Evolutionary conservation across 2,797 vertebrate genomes (phyloP).

Genomic region (Scolopax rusticola): DNA sequence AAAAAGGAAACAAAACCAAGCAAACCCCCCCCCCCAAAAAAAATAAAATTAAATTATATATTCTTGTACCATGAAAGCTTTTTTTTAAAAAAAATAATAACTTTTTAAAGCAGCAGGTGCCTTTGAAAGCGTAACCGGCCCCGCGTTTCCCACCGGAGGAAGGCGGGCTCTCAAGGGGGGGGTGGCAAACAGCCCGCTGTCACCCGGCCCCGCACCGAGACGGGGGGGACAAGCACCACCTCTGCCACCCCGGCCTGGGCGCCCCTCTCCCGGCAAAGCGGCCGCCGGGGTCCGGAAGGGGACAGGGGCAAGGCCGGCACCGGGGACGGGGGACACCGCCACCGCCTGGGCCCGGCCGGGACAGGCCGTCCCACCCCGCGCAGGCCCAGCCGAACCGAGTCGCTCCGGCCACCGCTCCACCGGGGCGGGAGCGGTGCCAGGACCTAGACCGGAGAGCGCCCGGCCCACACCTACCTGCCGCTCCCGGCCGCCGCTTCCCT

Average conservation of each 20-base stretch:
- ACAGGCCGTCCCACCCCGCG: not conserved
- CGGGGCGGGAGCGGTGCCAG: not conserved
- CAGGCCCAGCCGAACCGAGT: not conserved
- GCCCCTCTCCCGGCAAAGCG: not conserved
- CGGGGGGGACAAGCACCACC: not conserved
- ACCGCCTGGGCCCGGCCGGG: too few relatives aligned
- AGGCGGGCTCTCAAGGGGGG: not conserved
- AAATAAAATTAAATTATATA: not conserved
- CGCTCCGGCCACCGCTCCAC: too few relatives aligned
- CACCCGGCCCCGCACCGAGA: not conserved
- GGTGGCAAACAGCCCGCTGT: not conserved
- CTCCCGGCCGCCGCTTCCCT: not conserved
- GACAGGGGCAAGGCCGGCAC: too few relatives aligned
- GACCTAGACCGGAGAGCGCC: not conserved
- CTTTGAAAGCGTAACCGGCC: not conserved
- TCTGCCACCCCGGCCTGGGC: too few relatives aligned
- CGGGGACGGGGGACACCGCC: not conserved
- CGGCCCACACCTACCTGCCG: not conserved
- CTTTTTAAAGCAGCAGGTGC: not conserved
- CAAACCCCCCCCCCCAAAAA: not conserved
- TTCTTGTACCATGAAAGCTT: not conserved
- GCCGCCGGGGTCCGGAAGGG: not conserved
- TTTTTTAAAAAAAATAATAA: too few relatives aligned
- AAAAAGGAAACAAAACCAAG: not conserved
- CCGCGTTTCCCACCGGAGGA: accelerated